phyloP scores from a whole-genome alignment of 1,140 invertebrate species.

The Periplaneta americana region DNA sequence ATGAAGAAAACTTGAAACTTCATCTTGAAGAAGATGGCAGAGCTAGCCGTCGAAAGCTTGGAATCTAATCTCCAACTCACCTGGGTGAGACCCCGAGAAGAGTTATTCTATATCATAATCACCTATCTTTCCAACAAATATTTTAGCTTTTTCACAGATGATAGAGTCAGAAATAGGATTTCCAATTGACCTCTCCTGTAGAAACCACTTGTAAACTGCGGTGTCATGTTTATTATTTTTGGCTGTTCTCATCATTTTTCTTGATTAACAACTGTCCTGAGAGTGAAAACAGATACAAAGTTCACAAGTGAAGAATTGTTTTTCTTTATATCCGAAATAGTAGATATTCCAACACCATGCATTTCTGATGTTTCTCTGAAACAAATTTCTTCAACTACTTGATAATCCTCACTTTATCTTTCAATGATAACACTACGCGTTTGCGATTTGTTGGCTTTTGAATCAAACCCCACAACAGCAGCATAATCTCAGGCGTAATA shows the following conservation, averaged over 20 bases:
- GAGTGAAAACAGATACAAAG: not conserved
- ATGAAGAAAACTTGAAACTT: too few relatives aligned
- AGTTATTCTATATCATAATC: too few relatives aligned
- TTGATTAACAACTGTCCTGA: not conserved
- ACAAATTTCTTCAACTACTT: not conserved
- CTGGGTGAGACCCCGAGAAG: too few relatives aligned
- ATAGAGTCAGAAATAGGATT: too few relatives aligned
- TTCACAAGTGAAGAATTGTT: not conserved
- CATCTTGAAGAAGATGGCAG: too few relatives aligned
- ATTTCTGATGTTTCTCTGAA: not conserved
- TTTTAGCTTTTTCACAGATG: constrained; percentile 4
- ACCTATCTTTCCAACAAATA: not conserved
- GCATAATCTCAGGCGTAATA: too few relatives aligned
- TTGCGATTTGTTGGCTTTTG: not conserved
- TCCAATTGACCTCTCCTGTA: not conserved
- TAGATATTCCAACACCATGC: not conserved
- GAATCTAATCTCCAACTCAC: too few relatives aligned
- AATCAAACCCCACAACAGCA: too few relatives aligned
- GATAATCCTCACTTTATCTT: not conserved
- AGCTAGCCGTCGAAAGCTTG: too few relatives aligned
- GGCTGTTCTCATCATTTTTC: not conserved
- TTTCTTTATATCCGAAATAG: not conserved
- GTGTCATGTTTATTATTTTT: not conserved
- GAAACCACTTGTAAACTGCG: not conserved
- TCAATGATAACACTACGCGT: not conserved